Evolutionary conservation across 2,113 vertebrate genomes (phyloP).

Genomic region (Drymodes brunneopygia): DNA sequence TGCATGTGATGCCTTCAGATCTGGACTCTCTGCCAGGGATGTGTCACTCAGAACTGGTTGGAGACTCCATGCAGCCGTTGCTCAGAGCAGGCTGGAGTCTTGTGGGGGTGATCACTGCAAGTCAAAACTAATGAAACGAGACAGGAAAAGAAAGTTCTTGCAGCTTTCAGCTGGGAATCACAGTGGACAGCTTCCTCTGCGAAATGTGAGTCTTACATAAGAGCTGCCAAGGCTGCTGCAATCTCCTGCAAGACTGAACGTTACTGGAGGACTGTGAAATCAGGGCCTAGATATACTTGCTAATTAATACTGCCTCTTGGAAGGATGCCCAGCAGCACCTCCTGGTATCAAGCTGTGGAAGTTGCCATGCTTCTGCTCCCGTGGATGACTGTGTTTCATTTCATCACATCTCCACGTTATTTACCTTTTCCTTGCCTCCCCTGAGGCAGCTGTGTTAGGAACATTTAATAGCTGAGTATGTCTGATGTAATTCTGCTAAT

Average conservation of each 20-base stretch:
- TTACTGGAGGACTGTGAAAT: neutral
- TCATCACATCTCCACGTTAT: neutral
- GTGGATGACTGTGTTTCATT: neutral
- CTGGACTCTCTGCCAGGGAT: neutral
- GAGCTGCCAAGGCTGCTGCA: neutral
- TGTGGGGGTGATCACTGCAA: neutral
- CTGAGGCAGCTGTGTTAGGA: neutral
- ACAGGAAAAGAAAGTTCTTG: neutral
- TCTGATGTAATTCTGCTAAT: neutral
- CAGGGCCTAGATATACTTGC: neutral
- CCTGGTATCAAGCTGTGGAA: neutral
- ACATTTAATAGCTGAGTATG: neutral
- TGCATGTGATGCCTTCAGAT: neutral
- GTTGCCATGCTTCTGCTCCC: neutral
- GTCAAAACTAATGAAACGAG: neutral
- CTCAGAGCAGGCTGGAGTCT: neutral
- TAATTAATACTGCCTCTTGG: constrained; percentile 13
- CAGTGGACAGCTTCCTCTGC: neutral
- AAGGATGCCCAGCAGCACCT: neutral
- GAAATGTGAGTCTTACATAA: neutral
- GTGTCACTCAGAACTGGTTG: neutral
- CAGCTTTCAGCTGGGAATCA: neutral
- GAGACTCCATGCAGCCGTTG: neutral
- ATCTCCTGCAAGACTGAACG: neutral
- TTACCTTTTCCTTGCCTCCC: constrained; percentile 8